These are phyloP conservation scores for Rhinopomastus cyanomelas DNA, from an alignment of 2,113 vertebrate species.

Conservation along the genomic window DNA sequence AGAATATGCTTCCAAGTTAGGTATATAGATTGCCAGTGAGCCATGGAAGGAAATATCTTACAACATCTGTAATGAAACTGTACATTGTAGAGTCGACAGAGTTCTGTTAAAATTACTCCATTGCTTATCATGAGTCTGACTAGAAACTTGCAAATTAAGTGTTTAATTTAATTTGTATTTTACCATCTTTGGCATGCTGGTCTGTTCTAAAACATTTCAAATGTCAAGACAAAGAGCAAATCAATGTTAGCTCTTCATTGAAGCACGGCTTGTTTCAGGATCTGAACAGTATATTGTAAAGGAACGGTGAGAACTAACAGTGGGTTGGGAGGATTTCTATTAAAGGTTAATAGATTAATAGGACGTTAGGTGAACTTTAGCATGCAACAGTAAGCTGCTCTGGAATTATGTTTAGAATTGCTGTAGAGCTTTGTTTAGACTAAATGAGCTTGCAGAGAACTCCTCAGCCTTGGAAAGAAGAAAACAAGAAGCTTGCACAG, in stretches of 20 bases:
- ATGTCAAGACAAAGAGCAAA: neutral
- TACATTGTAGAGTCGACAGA: neutral
- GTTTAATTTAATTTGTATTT: neutral
- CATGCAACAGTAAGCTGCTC: no score
- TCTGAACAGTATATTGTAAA: neutral
- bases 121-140: neutral
- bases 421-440: no score
- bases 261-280: neutral
- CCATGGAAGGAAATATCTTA: neutral
- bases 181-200: neutral
- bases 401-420: no score
- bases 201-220: slow-evolving; percentile 1
- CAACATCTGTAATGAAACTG: neutral
- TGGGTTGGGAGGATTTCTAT: no score
- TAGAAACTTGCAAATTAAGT: slow-evolving; percentile 20
- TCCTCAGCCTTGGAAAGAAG: no score
- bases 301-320: no score
- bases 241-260: neutral
- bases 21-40: neutral
- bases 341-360: no score
- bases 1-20: neutral
- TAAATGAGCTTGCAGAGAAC: no score
- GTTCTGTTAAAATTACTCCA: neutral
- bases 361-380: no score
- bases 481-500: no score